Base-by-base conservation (phyloP, 2,797 vertebrate genomes). In the Sardinella longiceps region DNA sequence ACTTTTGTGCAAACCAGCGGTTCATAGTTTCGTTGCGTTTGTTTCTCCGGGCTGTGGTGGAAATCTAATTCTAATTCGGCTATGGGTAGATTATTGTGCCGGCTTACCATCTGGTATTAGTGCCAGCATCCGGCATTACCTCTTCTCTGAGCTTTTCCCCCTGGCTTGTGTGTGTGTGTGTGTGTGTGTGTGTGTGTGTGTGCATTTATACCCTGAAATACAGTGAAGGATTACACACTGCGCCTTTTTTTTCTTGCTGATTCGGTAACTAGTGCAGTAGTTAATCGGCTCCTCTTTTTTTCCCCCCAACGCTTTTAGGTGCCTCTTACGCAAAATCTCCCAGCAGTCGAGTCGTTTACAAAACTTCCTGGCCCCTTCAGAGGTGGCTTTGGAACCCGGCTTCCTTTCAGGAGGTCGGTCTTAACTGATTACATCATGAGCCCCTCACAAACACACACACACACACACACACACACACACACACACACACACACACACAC, bases 81-180 rank as follows among this genome's bases (percentile, higher is more conserved):
- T 77, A 39, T 77, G 70, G 70, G 33, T 20, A 77, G 70, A 77
- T 77, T 77, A 77, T 33, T 77, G 70, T 77, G 70, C 70, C 23
- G 37, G 70, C 70, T 77, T 77, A 43, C 70, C 70, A 43, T 39
- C 37, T 39, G 37, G 18, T 43, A 77, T 20, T 77, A 39, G 20
- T 43, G 70, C 70, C 70, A 77, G 70, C 33, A 77, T 77, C 70
- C 37, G 70, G 70, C 37, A 43, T 77, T 77, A 77, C 70, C 70
- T 23, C 70, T 77, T 43, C 37, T 43, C 5, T 43, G 70, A 77
- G 70, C 33, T 43, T 77, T 77, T 77, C 37, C 37, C 70, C 18
- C 28, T 77, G 20, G 18, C 70, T 74, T 2, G 56, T 23, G 60
- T 66, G 60, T 66, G 63, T 18, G 30, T 37, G 66, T 20, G 66